Conservation (phyloP, 2,113 vertebrate species). For the Salminus brasiliensis region DNA sequence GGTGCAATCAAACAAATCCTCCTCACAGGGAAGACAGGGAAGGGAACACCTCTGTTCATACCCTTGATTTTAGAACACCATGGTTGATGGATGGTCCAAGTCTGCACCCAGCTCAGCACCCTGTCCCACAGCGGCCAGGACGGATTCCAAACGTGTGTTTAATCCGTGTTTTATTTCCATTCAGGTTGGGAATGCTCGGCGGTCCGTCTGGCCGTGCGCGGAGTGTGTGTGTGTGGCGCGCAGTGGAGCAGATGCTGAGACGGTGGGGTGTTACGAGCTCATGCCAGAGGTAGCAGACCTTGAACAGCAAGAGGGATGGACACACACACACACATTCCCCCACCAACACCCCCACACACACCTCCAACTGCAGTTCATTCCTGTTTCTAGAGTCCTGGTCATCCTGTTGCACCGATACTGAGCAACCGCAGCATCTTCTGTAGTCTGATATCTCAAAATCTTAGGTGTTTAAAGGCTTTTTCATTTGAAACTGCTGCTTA, state of each 20-base stretch:
- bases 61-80: no score
- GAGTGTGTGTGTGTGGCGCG: constrained; percentile 25
- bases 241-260: constrained; percentile 54
- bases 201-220: constrained; percentile 45
- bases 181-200: constrained; percentile 38
- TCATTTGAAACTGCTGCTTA: no score
- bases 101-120: not conserved
- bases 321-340: not conserved
- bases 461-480: not conserved
- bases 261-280: constrained; percentile 41
- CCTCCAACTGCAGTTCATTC: not conserved
- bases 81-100: no score
- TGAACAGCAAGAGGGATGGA: constrained; percentile 38
- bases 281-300: constrained; percentile 53
- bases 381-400: not conserved
- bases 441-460: no score
- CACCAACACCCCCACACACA: constrained; percentile 11
- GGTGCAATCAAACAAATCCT: no score
- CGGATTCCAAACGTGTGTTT: constrained; percentile 33
- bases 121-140: not conserved
- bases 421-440: no score
- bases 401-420: not conserved
- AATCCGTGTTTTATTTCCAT: constrained; percentile 19
- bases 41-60: no score
- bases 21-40: no score